These are phyloP conservation scores for Squalus acanthias DNA, from an alignment of 2,797 vertebrate species.

Conservation along the genomic window DNA sequence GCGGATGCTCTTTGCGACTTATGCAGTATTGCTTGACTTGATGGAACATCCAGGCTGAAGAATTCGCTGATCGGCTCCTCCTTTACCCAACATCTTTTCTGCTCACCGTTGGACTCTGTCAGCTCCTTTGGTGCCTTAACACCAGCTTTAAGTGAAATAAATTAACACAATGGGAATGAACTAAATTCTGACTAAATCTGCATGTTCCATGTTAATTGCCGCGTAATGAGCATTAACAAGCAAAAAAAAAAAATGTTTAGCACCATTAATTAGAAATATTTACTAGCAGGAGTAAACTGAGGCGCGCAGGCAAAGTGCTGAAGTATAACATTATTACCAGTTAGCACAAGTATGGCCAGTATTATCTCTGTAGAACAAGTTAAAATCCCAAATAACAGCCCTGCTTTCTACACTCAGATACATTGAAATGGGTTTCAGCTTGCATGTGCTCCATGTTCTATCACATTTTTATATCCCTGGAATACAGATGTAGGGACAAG, in stretches of 20 bases:
- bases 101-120: background rate
- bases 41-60: background rate
- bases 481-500: background rate
- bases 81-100: background rate
- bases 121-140: background rate
- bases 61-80: background rate
- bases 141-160: background rate
- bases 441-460: background rate
- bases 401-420: background rate
- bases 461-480: background rate
- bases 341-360: background rate
- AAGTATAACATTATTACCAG: background rate
- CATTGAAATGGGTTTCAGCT: background rate
- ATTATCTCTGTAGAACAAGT: background rate
- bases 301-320: background rate
- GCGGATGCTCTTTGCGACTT: background rate
- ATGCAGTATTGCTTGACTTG: background rate
- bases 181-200: background rate
- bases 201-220: background rate
- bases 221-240: background rate
- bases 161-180: background rate
- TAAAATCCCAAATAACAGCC: background rate
- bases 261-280: background rate
- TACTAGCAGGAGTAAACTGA: background rate
- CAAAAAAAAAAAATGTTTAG: background rate